Conservation (phyloP, 2,888 invertebrate genomes). For the Nebria salina region DNA sequence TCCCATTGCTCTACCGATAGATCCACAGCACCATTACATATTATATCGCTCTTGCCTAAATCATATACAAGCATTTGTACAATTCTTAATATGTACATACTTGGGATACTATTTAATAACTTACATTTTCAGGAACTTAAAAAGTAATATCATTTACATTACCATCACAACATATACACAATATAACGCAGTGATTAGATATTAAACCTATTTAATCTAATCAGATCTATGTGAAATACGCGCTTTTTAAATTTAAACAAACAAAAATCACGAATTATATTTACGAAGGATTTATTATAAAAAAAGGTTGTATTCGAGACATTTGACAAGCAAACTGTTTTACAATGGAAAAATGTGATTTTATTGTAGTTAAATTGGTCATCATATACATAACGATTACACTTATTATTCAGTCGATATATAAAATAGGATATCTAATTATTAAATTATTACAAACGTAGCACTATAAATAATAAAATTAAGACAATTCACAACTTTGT, state of each 20-base stretch:
- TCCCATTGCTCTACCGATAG: conserved; percentile 57
- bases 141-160: neutral
- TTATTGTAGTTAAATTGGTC: neutral
- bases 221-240: too few species aligned
- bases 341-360: conserved; percentile 1
- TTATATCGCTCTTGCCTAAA: conserved; percentile 59
- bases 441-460: neutral
- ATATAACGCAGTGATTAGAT: neutral
- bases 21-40: conserved; percentile 56
- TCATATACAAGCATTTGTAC: conserved; percentile 51
- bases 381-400: conserved; percentile 1
- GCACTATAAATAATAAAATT: neutral
- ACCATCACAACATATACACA: neutral
- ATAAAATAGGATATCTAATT: neutral
- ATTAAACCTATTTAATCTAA: neutral
- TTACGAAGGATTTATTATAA: too few species aligned
- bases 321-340: neutral
- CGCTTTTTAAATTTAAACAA: too few species aligned
- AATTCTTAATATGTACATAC: conserved; percentile 32
- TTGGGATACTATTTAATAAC: neutral
- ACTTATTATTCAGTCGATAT: neutral
- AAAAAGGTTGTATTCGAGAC: neutral
- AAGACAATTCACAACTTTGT: neutral
- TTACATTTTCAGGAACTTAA: neutral
- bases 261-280: too few species aligned